These are phyloP conservation scores for Trachemys scripta DNA, from an alignment of 2,113 vertebrate genomes.

Conservation along the genomic window DNA sequence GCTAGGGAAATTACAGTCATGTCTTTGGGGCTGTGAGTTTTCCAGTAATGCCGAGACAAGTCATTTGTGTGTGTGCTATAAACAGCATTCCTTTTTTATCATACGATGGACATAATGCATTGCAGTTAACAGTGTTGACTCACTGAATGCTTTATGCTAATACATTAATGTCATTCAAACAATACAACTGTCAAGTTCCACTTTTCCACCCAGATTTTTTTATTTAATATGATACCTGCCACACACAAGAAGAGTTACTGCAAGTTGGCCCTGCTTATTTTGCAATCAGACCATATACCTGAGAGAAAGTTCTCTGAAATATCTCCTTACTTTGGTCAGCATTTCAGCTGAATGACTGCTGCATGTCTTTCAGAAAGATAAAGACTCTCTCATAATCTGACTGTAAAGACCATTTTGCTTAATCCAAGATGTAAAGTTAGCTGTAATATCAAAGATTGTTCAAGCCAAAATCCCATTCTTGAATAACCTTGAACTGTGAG, in stretches of 20 bases:
- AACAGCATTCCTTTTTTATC: slow-evolving; percentile 62
- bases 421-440: neutral
- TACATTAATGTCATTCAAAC: slow-evolving; percentile 64
- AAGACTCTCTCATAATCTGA: neutral
- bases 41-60: slow-evolving; percentile 63
- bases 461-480: neutral
- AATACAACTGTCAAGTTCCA: slow-evolving; percentile 52
- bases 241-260: neutral
- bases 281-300: neutral
- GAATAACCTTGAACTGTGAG: neutral
- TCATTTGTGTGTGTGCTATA: slow-evolving; percentile 50
- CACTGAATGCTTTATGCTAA: slow-evolving; percentile 56
- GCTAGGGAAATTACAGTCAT: slow-evolving; percentile 62
- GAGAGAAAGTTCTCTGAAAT: neutral
- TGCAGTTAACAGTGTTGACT: slow-evolving; percentile 58
- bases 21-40: slow-evolving; percentile 39
- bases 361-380: neutral
- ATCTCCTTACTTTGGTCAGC: neutral
- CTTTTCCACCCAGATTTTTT: slow-evolving; percentile 65
- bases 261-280: slow-evolving; percentile 29
- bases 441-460: neutral
- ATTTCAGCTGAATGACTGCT: neutral
- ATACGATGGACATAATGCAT: slow-evolving; percentile 60
- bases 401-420: neutral
- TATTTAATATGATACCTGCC: slow-evolving; percentile 46